These are phyloP conservation scores for Tapera naevia DNA, from an alignment of 2,797 vertebrate genomes.

Conservation along the genomic window DNA sequence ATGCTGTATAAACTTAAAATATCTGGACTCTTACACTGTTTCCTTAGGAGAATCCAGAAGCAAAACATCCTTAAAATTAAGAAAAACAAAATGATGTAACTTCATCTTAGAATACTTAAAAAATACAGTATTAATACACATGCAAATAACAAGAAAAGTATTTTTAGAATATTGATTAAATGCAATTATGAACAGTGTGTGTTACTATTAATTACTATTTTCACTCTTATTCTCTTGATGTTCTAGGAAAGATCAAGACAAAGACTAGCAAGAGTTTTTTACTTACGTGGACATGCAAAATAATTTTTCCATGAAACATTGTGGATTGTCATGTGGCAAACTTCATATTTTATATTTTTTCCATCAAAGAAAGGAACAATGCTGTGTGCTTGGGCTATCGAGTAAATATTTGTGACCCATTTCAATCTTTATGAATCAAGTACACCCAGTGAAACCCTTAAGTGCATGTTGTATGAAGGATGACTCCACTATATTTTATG, in stretches of 20 bases:
- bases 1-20: neutral
- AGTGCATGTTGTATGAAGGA: neutral
- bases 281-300: neutral
- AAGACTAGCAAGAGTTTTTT: neutral
- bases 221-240: neutral
- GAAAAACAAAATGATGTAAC: neutral
- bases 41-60: neutral
- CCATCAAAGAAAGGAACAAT: neutral
- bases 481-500: neutral
- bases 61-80: neutral
- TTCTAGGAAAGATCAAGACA: slow-evolving; percentile 3
- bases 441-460: neutral
- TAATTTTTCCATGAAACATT: neutral
- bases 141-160: neutral
- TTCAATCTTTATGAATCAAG: neutral
- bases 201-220: slow-evolving; percentile 24
- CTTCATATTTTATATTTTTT: neutral
- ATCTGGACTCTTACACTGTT: neutral
- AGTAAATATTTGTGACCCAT: neutral
- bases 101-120: neutral
- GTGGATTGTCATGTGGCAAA: neutral
- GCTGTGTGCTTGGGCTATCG: neutral
- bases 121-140: neutral
- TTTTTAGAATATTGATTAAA: neutral
- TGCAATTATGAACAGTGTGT: neutral